A percentile compares a stretch with the other conserved stretches of the same genome.
phyloP scores from a whole-genome alignment of 2,888 invertebrate genomes.

The Drosophila paranaensis region DNA sequence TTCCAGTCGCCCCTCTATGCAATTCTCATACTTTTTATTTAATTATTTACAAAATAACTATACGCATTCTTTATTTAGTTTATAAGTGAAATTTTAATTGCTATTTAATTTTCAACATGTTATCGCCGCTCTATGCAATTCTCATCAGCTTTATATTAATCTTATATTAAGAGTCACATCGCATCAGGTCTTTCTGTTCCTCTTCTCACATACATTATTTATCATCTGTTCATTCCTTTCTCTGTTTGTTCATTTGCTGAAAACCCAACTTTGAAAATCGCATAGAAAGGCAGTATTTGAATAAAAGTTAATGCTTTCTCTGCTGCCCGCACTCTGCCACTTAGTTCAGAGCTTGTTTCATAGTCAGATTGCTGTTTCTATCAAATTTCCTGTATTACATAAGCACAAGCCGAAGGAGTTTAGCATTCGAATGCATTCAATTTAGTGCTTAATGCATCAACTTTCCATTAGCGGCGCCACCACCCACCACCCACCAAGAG shows the following conservation, averaged over 20 bases:
- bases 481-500: slow-evolving; percentile 8
- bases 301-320: neutral
- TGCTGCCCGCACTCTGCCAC: neutral
- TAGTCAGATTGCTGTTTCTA: neutral
- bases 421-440: slow-evolving; percentile 1
- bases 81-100: too few species aligned
- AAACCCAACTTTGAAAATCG: neutral
- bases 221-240: too few species aligned
- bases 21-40: neutral
- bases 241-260: too few species aligned
- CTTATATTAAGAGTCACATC: too few species aligned
- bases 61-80: too few species aligned
- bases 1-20: neutral
- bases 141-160: neutral
- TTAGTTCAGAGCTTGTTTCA: neutral
- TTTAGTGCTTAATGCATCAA: slow-evolving; percentile 1
- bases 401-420: neutral
- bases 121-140: neutral
- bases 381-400: neutral
- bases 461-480: slow-evolving; percentile 4
- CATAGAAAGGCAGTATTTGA: neutral
- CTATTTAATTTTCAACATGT: too few species aligned
- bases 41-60: too few species aligned
- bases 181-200: too few species aligned
- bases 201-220: too few species aligned